A percentile compares a stretch with the other conserved stretches of the same genome.
Conservation (phyloP, 2,797 vertebrate species). For the Alauda arvensis region DNA sequence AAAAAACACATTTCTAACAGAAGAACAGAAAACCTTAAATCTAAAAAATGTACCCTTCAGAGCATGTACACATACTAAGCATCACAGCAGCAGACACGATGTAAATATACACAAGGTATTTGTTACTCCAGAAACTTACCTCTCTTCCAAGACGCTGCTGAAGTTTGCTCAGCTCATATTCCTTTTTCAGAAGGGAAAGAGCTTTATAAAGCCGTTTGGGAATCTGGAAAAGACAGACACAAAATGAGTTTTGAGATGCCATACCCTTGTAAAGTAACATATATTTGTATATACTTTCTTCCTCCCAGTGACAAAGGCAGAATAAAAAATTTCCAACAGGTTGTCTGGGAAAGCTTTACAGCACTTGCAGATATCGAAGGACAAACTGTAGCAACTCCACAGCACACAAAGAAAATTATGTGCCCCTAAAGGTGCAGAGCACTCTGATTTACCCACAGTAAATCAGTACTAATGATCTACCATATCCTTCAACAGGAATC, state of each 20-base stretch:
- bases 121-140: slow-evolving; percentile 65
- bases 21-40: not conserved
- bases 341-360: not conserved
- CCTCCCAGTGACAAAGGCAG: not conserved
- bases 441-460: not conserved
- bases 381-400: not conserved
- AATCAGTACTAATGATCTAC: not conserved
- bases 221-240: slow-evolving; percentile 74
- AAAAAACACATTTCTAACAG: not conserved
- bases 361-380: not conserved
- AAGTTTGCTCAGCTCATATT: slow-evolving; percentile 94
- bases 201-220: slow-evolving; percentile 96
- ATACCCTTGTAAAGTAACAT: not conserved
- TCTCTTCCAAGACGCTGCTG: slow-evolving; percentile 95
- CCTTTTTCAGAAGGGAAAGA: slow-evolving; percentile 94
- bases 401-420: not conserved
- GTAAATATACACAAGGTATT: not conserved
- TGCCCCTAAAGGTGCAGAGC: not conserved
- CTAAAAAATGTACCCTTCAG: not conserved
- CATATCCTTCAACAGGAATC: not conserved
- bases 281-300: not conserved
- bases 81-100: not conserved
- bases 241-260: not conserved
- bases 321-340: not conserved
- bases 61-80: not conserved